A percentile compares a stretch with the other conserved stretches of the same genome.
Conservation (phyloP, 2,888 invertebrate genomes). For the Tanytarsus gracilentus region DNA sequence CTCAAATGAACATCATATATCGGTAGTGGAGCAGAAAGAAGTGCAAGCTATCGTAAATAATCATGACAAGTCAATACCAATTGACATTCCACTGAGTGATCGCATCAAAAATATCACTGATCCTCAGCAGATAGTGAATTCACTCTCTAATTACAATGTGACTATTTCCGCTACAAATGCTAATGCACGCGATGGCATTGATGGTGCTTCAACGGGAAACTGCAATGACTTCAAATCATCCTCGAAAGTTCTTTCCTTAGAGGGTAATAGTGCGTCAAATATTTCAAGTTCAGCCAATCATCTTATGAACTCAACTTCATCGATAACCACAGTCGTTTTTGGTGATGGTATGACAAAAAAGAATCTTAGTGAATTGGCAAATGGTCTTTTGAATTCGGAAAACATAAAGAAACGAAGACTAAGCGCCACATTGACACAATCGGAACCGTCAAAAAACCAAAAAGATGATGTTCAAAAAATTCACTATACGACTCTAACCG, state of each 20-base stretch:
- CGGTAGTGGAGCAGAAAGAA: neutral
- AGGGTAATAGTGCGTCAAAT: neutral
- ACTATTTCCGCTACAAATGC: conserved; percentile 18
- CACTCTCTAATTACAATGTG: conserved; percentile 20
- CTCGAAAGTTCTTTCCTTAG: neutral
- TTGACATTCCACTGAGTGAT: conserved; percentile 20
- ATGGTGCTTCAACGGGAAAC: neutral
- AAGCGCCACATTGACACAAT: conserved; percentile 14
- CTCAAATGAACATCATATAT: neutral
- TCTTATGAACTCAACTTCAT: conserved; percentile 1
- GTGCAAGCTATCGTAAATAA: conserved; percentile 1
- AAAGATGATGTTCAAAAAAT: conserved; percentile 3
- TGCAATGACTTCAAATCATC: too few relatives aligned
- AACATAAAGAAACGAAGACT: conserved; percentile 18
- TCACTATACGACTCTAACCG: conserved; percentile 25
- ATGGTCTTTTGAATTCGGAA: conserved; percentile 1
- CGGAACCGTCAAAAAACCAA: too few relatives aligned
- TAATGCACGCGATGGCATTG: neutral
- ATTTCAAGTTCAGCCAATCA: neutral
- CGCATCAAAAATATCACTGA: conserved; percentile 15
- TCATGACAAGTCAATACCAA: conserved; percentile 2
- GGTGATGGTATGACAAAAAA: neutral
- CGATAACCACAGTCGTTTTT: conserved; percentile 18
- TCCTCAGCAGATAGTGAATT: conserved; percentile 23
- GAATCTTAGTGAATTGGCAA: conserved; percentile 20